Evolutionary conservation across 2,797 vertebrate genomes (phyloP), one percentile per base, ranked within the genome.

Genomic region (Eulemur coronatus): DNA sequence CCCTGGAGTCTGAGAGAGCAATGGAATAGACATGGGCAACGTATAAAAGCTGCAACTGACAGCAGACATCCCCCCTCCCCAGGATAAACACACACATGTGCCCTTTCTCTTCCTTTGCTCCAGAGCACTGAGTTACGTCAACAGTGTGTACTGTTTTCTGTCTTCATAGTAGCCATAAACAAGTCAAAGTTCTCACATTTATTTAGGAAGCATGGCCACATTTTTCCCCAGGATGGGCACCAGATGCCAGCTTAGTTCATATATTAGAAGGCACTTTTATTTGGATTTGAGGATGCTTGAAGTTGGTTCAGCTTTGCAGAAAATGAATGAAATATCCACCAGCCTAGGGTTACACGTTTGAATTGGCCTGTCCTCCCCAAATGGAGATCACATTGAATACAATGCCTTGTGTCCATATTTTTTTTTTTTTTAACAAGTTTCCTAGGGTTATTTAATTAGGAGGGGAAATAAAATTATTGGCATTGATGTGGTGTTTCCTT

Each of bases 11-110:
- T 4, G 30, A 63, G 20, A 28, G 63, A 84, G 69, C n/a, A 72
- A 7, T 24, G 75, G 52, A 13, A 57, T 10, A 14, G 46, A 10
- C 0, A 0, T 11, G 17, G 52, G n/a, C 17, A 18, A 17, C 0
- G n/a, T 41, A 11, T 48, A 38, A 28, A 69, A 69, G n/a, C 30
- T n/a, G 35, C 20, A 41, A 1, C 0, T 20, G 46, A 65, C 52
- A 20, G 59, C 65, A 43, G 70, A 88, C 12, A 0, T 5, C 46
- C 15, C 15, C 46, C 43, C 43, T 46, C 61, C 35, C 8, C 7
- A 1, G 28, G 18, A 48, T 20, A 17, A 15, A 52, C 4, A 11
- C 46, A 7, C 5, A 2, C 38, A 38, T 17, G 24, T 30, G 30
- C 35, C 33, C 35, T 50, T 79, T 72, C 70, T 50, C 38, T 41